phyloP scores from a whole-genome alignment of 1,140 invertebrate genomes.

The Drosophila tropicalis region DNA sequence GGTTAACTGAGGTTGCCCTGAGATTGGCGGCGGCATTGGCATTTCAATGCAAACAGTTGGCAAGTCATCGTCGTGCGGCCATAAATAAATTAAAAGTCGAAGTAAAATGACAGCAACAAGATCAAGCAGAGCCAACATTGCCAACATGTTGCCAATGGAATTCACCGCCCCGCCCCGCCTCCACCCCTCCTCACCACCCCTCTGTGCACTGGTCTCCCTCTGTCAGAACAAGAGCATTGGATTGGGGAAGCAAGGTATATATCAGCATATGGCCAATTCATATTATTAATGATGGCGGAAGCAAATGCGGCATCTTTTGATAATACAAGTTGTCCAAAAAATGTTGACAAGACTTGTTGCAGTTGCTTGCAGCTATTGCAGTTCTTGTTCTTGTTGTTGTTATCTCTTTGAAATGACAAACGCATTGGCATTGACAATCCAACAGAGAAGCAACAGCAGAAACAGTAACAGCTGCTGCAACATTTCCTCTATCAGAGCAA shows the following conservation, averaged over 20 bases:
- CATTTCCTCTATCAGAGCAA: slow-evolving; percentile 17
- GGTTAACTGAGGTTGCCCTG: slow-evolving; percentile 20
- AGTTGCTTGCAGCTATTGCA: slow-evolving; percentile 33
- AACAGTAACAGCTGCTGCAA: slow-evolving; percentile 28
- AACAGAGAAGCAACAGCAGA: slow-evolving; percentile 19
- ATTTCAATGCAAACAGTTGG: slow-evolving; percentile 65
- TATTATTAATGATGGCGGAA: slow-evolving; percentile 78
- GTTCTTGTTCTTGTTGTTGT: slow-evolving; percentile 35
- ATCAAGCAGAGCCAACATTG: slow-evolving; percentile 61
- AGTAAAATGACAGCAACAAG: slow-evolving; percentile 77
- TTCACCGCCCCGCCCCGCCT: background rate
- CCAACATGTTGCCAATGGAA: slow-evolving; percentile 44
- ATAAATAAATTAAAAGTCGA: slow-evolving; percentile 81
- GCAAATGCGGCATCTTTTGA: slow-evolving; percentile 70
- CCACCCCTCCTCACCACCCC: background rate
- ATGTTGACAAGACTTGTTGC: slow-evolving; percentile 47
- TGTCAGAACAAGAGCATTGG: slow-evolving; percentile 70
- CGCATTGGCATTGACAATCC: slow-evolving; percentile 57
- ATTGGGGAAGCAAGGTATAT: slow-evolving; percentile 25
- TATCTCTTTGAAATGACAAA: slow-evolving; percentile 67
- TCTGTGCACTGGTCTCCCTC: background rate
- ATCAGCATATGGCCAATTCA: slow-evolving; percentile 61
- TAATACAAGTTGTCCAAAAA: slow-evolving; percentile 40
- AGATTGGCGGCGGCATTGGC: slow-evolving; percentile 50
- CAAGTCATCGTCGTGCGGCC: slow-evolving; percentile 58